phyloP scores from a whole-genome alignment of 2,888 invertebrate genomes.

The Cephus rjabovi region DNA sequence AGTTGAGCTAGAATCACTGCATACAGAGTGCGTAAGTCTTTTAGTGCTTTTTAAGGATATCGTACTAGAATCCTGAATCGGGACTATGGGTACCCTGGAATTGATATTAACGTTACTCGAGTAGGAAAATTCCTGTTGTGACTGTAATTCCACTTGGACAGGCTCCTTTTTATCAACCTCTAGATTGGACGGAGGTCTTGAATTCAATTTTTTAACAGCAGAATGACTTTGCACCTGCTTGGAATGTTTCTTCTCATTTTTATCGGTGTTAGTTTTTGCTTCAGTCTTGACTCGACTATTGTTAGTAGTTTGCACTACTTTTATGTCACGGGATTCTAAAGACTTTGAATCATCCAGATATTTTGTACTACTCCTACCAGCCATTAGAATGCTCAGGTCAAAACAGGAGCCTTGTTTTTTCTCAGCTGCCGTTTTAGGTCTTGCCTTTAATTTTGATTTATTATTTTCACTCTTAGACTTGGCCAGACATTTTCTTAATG shows the following conservation, averaged over 20 bases:
- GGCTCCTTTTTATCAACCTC: neutral
- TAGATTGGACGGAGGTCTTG: neutral
- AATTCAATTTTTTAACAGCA: conserved; percentile 2
- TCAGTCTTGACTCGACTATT: conserved; percentile 13
- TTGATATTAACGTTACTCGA: neutral
- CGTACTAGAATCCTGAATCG: neutral
- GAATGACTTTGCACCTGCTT: conserved; percentile 9
- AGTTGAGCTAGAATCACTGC: neutral
- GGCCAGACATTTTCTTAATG: conserved; percentile 52
- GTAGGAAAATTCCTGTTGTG: neutral
- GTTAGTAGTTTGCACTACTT: conserved; percentile 5
- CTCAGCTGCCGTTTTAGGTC: conserved; percentile 49
- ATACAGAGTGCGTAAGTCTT: neutral
- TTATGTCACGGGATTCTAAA: conserved; percentile 14
- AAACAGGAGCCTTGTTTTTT: conserved; percentile 50
- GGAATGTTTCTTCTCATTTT: conserved; percentile 29
- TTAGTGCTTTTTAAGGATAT: neutral
- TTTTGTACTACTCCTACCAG: conserved; percentile 3
- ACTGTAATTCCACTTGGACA: neutral
- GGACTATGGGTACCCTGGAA: neutral
- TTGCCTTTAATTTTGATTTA: conserved; percentile 26
- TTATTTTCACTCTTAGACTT: conserved; percentile 31
- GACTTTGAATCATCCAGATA: conserved; percentile 13
- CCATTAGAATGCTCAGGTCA: conserved; percentile 21
- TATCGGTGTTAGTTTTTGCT: conserved; percentile 13